These are phyloP conservation scores for Cybosia mesomella DNA, from an alignment of 2,888 invertebrate genomes.

Conservation along the genomic window DNA sequence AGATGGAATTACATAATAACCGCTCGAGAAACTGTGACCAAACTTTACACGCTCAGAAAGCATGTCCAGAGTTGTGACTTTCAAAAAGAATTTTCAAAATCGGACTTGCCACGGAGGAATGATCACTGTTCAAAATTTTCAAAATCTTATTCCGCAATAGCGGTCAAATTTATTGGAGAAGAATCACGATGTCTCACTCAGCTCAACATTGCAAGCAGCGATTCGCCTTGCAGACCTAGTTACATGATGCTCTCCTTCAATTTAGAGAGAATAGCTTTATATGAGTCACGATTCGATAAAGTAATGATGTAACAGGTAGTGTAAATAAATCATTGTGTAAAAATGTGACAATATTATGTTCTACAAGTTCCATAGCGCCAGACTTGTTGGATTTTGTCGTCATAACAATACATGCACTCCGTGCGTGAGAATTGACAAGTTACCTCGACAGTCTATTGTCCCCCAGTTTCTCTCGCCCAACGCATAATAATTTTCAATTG, in stretches of 20 bases:
- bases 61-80: too few relatives aligned
- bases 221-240: too few relatives aligned
- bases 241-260: neutral
- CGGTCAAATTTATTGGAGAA: too few relatives aligned
- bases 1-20: too few relatives aligned
- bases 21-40: too few relatives aligned
- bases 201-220: too few relatives aligned
- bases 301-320: neutral
- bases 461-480: neutral
- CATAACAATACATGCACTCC: neutral
- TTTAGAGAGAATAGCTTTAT: neutral
- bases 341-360: conserved; percentile 3
- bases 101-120: too few relatives aligned
- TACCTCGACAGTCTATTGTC: neutral
- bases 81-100: too few relatives aligned
- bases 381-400: conserved; percentile 3
- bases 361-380: neutral
- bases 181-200: too few relatives aligned
- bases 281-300: neutral
- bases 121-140: too few relatives aligned
- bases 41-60: too few relatives aligned
- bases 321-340: conserved; percentile 3
- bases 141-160: too few relatives aligned
- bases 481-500: neutral
- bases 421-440: conserved; percentile 10